phyloP scores from a whole-genome alignment of 2,113 vertebrate species.

The Marcusenius ussheri region DNA sequence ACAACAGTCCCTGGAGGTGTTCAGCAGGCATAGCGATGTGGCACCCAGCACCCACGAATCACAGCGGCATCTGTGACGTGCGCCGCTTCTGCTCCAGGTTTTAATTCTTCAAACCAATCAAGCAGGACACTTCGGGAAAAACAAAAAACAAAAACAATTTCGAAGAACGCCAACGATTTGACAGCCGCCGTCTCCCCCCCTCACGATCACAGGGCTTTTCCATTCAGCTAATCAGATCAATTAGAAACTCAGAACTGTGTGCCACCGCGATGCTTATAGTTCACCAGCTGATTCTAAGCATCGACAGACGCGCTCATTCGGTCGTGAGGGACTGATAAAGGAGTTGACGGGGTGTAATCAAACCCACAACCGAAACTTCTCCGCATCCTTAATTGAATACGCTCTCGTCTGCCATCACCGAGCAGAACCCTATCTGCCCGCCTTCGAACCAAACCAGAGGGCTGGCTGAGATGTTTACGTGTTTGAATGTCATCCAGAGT shows the following conservation, averaged over 20 bases:
- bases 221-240: constrained; percentile 7
- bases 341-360: not conserved
- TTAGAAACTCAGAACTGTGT: not conserved
- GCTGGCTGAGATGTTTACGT: not conserved
- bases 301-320: not conserved
- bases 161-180: not conserved
- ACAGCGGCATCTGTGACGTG: not conserved
- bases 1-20: not conserved
- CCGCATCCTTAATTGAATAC: not conserved
- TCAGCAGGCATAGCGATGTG: no score
- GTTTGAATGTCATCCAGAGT: not conserved
- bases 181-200: not conserved
- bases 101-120: constrained; percentile 9
- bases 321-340: not conserved
- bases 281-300: not conserved
- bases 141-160: not conserved
- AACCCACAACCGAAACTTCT: not conserved
- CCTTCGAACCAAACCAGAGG: not conserved
- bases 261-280: not conserved
- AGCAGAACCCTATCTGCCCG: not conserved
- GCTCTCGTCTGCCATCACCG: not conserved
- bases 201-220: not conserved
- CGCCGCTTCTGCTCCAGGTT: not conserved
- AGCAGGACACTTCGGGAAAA: not conserved
- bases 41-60: not conserved